Evolutionary conservation across 2,113 vertebrate species (phyloP).

Genomic region (Melanocharis versteri): DNA sequence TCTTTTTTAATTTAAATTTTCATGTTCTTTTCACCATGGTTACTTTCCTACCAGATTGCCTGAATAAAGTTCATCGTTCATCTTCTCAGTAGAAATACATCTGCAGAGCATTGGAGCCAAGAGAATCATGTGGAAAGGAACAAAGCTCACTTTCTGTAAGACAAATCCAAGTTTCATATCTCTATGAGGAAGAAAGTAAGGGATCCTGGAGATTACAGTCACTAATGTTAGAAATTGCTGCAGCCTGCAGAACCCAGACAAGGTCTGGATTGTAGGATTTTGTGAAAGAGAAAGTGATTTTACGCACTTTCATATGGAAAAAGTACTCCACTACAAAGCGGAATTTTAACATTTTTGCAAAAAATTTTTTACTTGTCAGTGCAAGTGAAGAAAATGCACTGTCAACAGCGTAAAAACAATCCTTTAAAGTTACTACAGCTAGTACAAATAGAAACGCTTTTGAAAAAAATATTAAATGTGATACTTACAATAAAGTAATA

Average conservation of each 20-base stretch:
- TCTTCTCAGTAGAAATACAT: neutral
- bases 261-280: neutral
- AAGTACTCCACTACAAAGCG: neutral
- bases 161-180: neutral
- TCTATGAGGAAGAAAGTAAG: neutral
- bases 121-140: neutral
- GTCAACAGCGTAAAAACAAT: neutral
- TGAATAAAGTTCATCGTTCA: neutral
- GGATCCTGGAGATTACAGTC: neutral
- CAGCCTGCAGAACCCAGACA: neutral
- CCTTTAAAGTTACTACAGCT: neutral
- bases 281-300: neutral
- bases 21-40: neutral
- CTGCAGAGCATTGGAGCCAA: neutral
- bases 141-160: neutral
- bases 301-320: neutral
- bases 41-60: neutral
- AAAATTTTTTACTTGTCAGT: neutral
- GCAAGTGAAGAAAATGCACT: neutral
- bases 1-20: neutral
- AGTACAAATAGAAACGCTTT: neutral
- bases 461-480: neutral
- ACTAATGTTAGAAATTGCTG: neutral
- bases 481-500: neutral
- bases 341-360: neutral